Evolutionary conservation across 2,888 invertebrate genomes (phyloP).

Genomic region (Leucophenga maculata): DNA sequence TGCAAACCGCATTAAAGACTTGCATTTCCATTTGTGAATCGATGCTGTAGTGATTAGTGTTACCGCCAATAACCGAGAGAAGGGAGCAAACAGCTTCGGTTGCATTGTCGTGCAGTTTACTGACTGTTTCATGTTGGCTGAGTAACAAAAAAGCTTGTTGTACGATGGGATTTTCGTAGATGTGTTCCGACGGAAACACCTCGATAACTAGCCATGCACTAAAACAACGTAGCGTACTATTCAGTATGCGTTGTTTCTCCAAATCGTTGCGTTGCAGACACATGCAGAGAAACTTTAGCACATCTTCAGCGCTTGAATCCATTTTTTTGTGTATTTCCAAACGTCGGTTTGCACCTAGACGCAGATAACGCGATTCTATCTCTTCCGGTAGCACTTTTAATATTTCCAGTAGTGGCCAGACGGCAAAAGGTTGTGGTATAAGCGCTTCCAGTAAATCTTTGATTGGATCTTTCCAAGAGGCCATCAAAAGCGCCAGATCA

Average conservation of each 20-base stretch:
- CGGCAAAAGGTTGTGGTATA: constrained; percentile 76
- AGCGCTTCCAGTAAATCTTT: constrained; percentile 87
- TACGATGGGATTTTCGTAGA: constrained; percentile 81
- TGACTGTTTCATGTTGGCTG: constrained; percentile 76
- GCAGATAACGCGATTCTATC: constrained; percentile 84
- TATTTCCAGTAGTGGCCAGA: constrained; percentile 91
- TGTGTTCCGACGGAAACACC: constrained; percentile 82
- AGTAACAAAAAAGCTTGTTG: constrained; percentile 82
- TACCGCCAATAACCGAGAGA: constrained; percentile 86
- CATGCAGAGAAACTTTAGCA: constrained; percentile 85
- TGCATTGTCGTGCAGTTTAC: constrained; percentile 88
- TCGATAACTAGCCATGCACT: constrained; percentile 92
- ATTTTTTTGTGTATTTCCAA: constrained; percentile 88
- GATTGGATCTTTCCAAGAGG: constrained; percentile 91
- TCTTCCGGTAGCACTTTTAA: constrained; percentile 97
- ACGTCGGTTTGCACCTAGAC: constrained; percentile 92
- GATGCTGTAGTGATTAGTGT: constrained; percentile 73
- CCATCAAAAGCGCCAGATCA: constrained; percentile 94
- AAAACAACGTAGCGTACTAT: constrained; percentile 86
- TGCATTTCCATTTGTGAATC: constrained; percentile 83
- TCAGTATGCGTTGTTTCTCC: constrained; percentile 78
- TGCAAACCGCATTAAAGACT: constrained; percentile 85
- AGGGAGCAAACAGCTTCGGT: constrained; percentile 92
- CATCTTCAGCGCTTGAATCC: constrained; percentile 81
- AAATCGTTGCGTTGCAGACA: constrained; percentile 79